phyloP scores from a whole-genome alignment of 2,797 vertebrate species.

The Hydrophis major region DNA sequence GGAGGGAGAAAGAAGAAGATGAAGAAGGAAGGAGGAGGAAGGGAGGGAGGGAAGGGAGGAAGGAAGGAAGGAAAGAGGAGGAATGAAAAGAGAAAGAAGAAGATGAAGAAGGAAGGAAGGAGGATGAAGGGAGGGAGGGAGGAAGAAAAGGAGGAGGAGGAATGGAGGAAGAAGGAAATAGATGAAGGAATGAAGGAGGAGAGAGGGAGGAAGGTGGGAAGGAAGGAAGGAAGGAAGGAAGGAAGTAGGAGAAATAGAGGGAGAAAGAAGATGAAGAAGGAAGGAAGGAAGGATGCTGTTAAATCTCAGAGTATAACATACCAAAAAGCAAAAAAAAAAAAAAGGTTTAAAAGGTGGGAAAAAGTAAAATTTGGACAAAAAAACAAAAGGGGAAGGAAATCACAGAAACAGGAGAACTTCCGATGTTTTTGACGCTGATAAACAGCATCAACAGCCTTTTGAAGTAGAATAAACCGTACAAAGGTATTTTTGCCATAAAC shows the following conservation, averaged over 20 bases:
- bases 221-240: rapidly evolving
- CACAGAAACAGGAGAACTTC: no score
- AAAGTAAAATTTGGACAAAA: background rate
- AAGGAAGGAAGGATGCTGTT: background rate
- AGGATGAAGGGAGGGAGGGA: background rate
- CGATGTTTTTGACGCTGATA: background rate
- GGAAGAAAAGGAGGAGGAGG: background rate
- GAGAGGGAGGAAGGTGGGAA: no score
- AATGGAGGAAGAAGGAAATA: background rate
- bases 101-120: background rate
- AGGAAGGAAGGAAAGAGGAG: background rate
- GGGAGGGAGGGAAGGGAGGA: rapidly evolving
- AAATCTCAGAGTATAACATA: background rate
- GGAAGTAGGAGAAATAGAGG: no score
- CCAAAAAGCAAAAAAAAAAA: background rate
- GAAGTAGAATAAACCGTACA: background rate
- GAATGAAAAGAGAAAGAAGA: background rate
- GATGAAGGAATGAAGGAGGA: no score
- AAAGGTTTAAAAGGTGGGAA: background rate
- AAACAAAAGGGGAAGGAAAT: background rate
- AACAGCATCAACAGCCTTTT: background rate
- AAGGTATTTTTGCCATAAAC: background rate
- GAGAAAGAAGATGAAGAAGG: no score
- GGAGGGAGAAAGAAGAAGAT: no score
- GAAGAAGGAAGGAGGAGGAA: no score